Conservation (phyloP, 1,140 invertebrate genomes). For the Drosophila pandora region DNA sequence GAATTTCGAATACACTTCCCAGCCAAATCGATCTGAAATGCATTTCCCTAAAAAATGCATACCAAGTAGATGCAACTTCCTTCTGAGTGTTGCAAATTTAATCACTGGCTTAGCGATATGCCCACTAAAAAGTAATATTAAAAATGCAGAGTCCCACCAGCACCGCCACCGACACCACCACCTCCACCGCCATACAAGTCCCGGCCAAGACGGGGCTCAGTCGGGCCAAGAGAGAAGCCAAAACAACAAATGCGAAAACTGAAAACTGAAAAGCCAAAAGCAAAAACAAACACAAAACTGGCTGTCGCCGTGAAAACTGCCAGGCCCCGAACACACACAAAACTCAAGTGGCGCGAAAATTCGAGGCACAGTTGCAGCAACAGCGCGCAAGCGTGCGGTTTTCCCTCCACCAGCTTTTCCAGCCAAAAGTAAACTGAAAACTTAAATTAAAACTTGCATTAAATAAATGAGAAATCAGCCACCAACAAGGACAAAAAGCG, state of each 20-base stretch:
- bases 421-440: constrained; percentile 62
- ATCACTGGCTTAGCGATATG: constrained; percentile 41
- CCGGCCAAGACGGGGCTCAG: constrained; percentile 33
- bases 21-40: constrained; percentile 5
- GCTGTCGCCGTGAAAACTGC: constrained; percentile 58
- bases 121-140: constrained; percentile 41
- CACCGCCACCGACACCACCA: constrained; percentile 6
- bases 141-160: constrained; percentile 38
- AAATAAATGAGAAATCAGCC: constrained; percentile 74
- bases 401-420: constrained; percentile 58
- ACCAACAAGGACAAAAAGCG: constrained; percentile 36
- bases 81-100: constrained; percentile 47
- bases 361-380: constrained; percentile 77
- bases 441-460: constrained; percentile 77
- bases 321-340: constrained; percentile 70
- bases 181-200: constrained; percentile 5
- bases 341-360: constrained; percentile 82
- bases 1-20: constrained; percentile 2
- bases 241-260: constrained; percentile 14
- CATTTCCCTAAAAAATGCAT: constrained; percentile 19
- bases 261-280: constrained; percentile 13
- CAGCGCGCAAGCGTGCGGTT: constrained; percentile 79
- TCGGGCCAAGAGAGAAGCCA: constrained; percentile 9
- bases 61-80: constrained; percentile 23
- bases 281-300: constrained; percentile 50